Percentiles rank a stretch among this genome's conserved stretches.
Conservation (phyloP, 2,888 invertebrate species). For the Rhamnusium bicolor region DNA sequence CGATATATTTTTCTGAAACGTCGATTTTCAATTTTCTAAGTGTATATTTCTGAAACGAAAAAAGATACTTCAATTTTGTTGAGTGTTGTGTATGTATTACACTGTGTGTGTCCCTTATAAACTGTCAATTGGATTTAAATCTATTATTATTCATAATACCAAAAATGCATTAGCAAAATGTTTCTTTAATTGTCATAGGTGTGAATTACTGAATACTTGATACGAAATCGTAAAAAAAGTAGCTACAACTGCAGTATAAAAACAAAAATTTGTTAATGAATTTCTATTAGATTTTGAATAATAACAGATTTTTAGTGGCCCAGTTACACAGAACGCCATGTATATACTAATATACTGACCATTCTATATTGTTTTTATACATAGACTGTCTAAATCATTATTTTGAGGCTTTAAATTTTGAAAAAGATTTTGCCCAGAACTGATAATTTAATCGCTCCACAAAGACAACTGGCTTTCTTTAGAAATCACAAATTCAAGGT, state of each 20-base stretch:
- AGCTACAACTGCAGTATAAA: no score
- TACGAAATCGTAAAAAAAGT: no score
- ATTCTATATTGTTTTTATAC: background rate
- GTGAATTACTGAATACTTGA: no score
- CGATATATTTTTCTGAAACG: background rate
- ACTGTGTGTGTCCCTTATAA: background rate
- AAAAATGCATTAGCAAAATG: background rate
- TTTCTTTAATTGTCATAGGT: no score
- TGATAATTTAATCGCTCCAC: no score
- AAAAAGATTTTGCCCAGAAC: no score
- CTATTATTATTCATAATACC: background rate
- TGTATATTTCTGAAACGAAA: background rate
- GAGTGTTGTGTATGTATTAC: background rate
- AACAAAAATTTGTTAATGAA: background rate
- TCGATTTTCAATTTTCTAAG: background rate
- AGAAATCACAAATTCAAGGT: no score
- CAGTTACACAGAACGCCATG: slow-evolving; percentile 3
- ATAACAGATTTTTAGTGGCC: background rate
- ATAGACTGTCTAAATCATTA: background rate
- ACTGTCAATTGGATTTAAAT: background rate
- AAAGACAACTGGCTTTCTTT: no score
- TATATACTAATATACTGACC: slow-evolving; percentile 24
- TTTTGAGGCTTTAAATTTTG: background rate
- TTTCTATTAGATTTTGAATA: background rate
- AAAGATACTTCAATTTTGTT: background rate